Conservation (phyloP, 2,888 invertebrate species). For the Caenorhabditis zanzibari region DNA sequence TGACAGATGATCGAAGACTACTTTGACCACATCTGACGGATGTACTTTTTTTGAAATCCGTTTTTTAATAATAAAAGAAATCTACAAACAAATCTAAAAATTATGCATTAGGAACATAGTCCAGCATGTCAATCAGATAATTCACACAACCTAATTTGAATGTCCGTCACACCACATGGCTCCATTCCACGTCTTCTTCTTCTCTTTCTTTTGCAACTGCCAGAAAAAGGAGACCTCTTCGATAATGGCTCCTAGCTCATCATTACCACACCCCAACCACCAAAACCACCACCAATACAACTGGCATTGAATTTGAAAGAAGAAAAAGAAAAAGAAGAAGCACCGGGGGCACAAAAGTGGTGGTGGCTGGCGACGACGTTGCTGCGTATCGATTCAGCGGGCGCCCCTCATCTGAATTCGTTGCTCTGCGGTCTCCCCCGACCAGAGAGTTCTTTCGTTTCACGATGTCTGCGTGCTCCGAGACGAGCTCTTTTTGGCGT, state of each 20-base stretch:
- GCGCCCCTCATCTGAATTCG: constrained; percentile 61
- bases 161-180: constrained; percentile 22
- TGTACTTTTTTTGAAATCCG: no score
- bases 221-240: constrained; percentile 29
- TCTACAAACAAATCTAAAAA: not conserved
- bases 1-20: not conserved
- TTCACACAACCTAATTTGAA: constrained; percentile 42
- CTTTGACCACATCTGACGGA: no score
- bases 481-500: constrained; percentile 39
- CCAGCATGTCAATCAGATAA: constrained; percentile 51
- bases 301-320: constrained; percentile 31
- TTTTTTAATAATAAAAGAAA: no score
- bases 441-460: constrained; percentile 26
- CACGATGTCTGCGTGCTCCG: constrained; percentile 39
- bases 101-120: not conserved
- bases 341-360: constrained; percentile 33
- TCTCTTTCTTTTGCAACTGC: constrained; percentile 4
- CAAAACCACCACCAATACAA: constrained; percentile 26
- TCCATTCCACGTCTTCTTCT: constrained; percentile 4
- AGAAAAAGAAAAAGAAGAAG: constrained; percentile 34
- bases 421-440: constrained; percentile 43
- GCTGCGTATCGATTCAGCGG: constrained; percentile 55
- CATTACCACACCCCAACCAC: constrained; percentile 54
- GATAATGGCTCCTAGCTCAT: constrained; percentile 61
- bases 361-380: constrained; percentile 17